Evolutionary conservation across 92 coral and sea anemone genomes (phyloP), one percentile per base, ranked within the genome.

Genomic region (Zoanthus gigantus): DNA sequence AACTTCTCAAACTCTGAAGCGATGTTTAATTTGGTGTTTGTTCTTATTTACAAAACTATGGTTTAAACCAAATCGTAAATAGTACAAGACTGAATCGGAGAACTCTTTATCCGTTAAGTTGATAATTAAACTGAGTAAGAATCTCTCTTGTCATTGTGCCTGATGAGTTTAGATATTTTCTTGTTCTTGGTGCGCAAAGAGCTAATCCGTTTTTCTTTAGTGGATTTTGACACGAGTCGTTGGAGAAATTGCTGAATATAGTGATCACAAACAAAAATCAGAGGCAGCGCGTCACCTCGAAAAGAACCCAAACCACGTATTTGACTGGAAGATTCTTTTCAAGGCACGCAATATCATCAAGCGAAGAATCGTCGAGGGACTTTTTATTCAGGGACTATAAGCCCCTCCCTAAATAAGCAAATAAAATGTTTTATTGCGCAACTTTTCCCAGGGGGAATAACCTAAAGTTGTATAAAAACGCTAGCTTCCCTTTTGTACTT

Each of bases 21-120:
- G 50, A 87, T 83, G 50, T 87, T 72, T 28, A 77, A 57, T 60
- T 86, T 86, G 9, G 60, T 65, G 68, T 14, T 31, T 76, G 75
- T 86, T 74, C 83, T 74, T 86, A 14, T 37, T 1, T 37, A 86
- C 54, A 67, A 86, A 86, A 48, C 83, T 76, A 54, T 86, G 83
- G 61, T 86, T 66, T 29, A 74, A 82, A 13, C 89, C 83, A 86
- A 16, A 76, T 9, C 74, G 89, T 9, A 86, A 52, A 76, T 86
- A 86, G 50, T 83, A 31, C 57, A 37, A 56, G 42, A 83, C 57
- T 42, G 87, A 67, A 15, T 67, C 79, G 30, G 58, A 50, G 29
- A 83, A 65, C 45, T 65, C 34, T 54, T 83, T 63, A 12, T 83
- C 77, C 60, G 87, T 31, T 10, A 83, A 61, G 44, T 83, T 83